Evolutionary conservation across 1,140 invertebrate genomes (phyloP).

Genomic region (Leptinotarsa undecemlineata): DNA sequence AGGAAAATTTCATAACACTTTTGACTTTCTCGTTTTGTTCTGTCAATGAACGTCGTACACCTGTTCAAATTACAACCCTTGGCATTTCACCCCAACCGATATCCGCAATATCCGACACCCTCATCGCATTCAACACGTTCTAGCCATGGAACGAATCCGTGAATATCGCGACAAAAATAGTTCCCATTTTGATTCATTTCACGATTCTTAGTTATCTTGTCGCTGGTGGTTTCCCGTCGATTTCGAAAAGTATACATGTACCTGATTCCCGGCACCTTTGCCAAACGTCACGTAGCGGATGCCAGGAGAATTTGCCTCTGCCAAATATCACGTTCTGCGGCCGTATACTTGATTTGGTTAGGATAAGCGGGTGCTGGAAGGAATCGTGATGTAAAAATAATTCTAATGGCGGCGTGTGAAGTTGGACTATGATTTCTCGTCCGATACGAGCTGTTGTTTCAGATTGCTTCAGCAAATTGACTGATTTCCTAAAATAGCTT

Average conservation of each 20-base stretch:
- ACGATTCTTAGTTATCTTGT: background rate
- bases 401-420: background rate
- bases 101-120: background rate
- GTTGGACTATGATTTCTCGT: too few species aligned
- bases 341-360: constrained; percentile 6
- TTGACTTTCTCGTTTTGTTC: too few species aligned
- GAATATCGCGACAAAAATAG: background rate
- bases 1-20: too few species aligned
- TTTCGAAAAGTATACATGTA: background rate
- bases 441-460: too few species aligned
- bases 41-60: too few species aligned
- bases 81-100: too few species aligned
- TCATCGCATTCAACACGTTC: constrained; percentile 2
- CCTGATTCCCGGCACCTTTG: background rate
- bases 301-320: constrained; percentile 2
- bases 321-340: background rate
- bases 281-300: background rate
- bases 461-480: too few species aligned
- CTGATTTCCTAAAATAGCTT: too few species aligned
- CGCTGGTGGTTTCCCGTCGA: constrained; percentile 1
- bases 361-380: background rate
- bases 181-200: constrained; percentile 2
- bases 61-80: too few species aligned
- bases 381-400: constrained; percentile 8
- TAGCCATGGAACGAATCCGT: too few species aligned